Percentiles rank a stretch among this genome's conserved stretches.
Conservation (phyloP, 2,888 invertebrate genomes). For the Sesia bembeciformis region DNA sequence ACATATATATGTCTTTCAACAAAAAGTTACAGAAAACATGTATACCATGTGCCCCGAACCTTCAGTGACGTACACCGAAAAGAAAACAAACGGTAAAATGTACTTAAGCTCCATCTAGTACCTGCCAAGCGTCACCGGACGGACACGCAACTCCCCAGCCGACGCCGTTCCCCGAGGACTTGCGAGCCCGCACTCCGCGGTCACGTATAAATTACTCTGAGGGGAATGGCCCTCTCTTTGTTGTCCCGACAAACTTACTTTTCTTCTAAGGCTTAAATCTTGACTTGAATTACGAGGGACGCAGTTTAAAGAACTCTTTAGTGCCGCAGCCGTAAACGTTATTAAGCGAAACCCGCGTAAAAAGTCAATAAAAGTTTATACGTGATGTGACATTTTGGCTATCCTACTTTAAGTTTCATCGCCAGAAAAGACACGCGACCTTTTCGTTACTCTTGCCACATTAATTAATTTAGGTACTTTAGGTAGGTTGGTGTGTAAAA, state of each 20-base stretch:
- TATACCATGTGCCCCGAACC: no score
- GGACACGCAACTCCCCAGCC: conserved; percentile 40
- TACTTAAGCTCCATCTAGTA: conserved; percentile 8
- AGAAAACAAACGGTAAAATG: conserved; percentile 16
- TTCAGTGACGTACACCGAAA: neutral
- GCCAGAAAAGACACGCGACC: no score
- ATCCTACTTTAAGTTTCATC: no score
- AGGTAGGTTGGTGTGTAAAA: no score
- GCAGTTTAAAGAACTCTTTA: conserved; percentile 48
- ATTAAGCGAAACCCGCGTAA: conserved; percentile 8
- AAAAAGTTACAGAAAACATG: no score
- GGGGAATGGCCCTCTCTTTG: conserved; percentile 55
- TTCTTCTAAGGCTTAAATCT: conserved; percentile 62
- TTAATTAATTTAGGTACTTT: no score
- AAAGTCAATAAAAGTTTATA: conserved; percentile 27
- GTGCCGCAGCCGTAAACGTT: conserved; percentile 23
- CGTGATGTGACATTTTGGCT: conserved; percentile 1
- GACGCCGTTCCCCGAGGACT: conserved; percentile 31
- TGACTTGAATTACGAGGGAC: conserved; percentile 59
- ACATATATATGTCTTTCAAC: no score
- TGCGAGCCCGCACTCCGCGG: conserved; percentile 38
- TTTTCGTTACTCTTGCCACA: no score
- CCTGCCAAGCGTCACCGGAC: conserved; percentile 7
- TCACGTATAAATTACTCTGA: conserved; percentile 69
- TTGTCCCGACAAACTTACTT: conserved; percentile 61